Conservation (phyloP, 2,888 invertebrate species). For the Spodoptera exigua region DNA sequence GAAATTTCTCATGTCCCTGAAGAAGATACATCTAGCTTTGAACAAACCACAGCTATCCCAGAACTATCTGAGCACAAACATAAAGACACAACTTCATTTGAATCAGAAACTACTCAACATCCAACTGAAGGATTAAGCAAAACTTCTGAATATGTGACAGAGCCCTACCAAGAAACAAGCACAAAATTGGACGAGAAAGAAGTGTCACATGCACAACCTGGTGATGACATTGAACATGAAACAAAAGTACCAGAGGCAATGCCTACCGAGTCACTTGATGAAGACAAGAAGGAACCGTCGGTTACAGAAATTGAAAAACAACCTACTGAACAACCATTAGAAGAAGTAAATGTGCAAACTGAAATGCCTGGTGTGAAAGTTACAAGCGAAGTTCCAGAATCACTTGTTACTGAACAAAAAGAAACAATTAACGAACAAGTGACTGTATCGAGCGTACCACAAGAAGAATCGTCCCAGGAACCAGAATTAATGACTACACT, state of each 20-base stretch:
- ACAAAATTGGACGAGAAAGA: conserved; percentile 31
- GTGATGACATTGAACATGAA: conserved; percentile 20
- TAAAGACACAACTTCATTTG: conserved; percentile 18
- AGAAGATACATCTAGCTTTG: conserved; percentile 17
- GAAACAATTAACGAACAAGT: conserved; percentile 24
- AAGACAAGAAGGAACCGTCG: conserved; percentile 12
- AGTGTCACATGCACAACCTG: conserved; percentile 16
- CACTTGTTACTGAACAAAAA: conserved; percentile 41
- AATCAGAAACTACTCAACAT: conserved; percentile 27
- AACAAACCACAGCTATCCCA: conserved; percentile 33
- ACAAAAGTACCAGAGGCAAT: conserved; percentile 17
- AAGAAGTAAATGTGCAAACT: conserved; percentile 33
- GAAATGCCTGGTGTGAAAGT: conserved; percentile 24
- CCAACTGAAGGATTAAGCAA: conserved; percentile 13
- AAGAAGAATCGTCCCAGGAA: conserved; percentile 30
- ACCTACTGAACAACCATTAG: conserved; percentile 33
- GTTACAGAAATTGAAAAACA: conserved; percentile 25
- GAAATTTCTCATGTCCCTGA: conserved; percentile 17
- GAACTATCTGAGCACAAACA: conserved; percentile 23
- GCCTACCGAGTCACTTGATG: conserved; percentile 18
- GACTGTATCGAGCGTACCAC: conserved; percentile 16
- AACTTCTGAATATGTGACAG: conserved; percentile 15
- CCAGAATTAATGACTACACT: conserved; percentile 39
- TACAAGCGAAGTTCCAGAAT: conserved; percentile 43
- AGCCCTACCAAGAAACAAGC: conserved; percentile 22